Base-by-base conservation (phyloP, 37 sponge, comb jelly and placozoan species). In the Amphimedon queenslandica region DNA sequence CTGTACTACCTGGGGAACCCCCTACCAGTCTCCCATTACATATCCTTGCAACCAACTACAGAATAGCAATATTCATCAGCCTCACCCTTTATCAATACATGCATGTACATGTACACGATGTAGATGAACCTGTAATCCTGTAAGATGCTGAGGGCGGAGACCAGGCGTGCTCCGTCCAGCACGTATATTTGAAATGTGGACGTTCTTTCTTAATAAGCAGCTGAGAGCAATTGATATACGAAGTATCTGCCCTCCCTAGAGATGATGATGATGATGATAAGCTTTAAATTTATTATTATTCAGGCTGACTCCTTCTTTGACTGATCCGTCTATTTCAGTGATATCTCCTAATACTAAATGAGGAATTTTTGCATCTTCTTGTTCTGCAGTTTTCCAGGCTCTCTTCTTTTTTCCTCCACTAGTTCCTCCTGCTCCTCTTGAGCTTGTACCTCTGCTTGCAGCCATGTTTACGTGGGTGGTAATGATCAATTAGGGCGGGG, bases 241-340 rank as follows among this genome's bases (percentile, higher is more conserved):
- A 34, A 97, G 65, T 37, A 97, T 93, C 87, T 97, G 98, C 20
- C 98, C 94, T 31, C 98, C 98, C 88, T 93, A 40, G 0, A 29
- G 10, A 1, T 29, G 25, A 73, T 2, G 3, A 67, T 53, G n/a
- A 1, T 24, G 40, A 58, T 37, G 32, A 29, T 37, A 56, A 0
- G 8, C 40, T 69, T 55, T 61, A 63, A n/a, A n/a, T 40, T 10
- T 24, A 63, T 11, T 30, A 20, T 30, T 10, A 24, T 63, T 10
- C 18, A 37, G 27, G 18, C 84, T 57, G 64, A 91, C 92, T 67
- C 95, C 95, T 69, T 94, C 95, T 81, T 90, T 55, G 16, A 87
- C 60, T 3, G 95, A 94, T 1, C 95, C 95, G 58, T 94, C 91
- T 30, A 94, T 78, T 25, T 82, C 77, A 32, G 84, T 40, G 4